phyloP scores from a whole-genome alignment of 2,797 vertebrate genomes.

The Tokudaia muenninki region DNA sequence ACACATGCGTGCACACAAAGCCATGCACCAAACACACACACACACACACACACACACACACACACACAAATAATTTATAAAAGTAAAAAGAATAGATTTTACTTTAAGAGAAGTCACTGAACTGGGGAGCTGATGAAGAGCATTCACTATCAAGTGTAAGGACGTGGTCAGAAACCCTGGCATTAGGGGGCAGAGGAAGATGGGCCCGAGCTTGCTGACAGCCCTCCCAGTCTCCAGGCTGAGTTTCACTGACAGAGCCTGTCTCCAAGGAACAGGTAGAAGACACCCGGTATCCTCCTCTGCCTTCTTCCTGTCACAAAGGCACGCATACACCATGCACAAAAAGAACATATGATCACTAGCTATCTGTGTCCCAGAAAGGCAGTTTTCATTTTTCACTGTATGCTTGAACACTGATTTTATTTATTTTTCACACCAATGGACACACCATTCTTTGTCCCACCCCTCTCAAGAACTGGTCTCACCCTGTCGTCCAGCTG shows the following conservation, averaged over 20 bases:
- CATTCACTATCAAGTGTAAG: background rate
- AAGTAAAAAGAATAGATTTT: background rate
- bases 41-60: background rate
- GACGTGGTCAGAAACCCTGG: background rate
- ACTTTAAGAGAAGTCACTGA: background rate
- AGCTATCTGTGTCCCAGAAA: background rate
- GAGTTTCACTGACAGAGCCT: background rate
- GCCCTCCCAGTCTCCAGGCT: no score
- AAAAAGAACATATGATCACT: background rate
- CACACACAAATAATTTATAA: background rate
- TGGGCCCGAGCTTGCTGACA: background rate
- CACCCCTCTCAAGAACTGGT: background rate
- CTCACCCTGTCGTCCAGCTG: background rate
- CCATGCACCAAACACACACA: background rate
- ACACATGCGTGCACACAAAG: background rate
- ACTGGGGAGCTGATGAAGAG: background rate
- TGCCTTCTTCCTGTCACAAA: background rate
- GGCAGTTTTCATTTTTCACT: background rate
- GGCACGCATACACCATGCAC: background rate
- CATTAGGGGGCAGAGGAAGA: no score
- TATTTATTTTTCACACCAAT: background rate
- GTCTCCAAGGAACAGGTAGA: background rate
- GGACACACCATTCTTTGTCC: background rate
- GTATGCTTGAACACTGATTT: background rate
- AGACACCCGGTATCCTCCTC: background rate